Evolutionary conservation across 2,113 vertebrate species (phyloP), one percentile per base, ranked within the genome.

Genomic region (Odontophorus gujanensis): DNA sequence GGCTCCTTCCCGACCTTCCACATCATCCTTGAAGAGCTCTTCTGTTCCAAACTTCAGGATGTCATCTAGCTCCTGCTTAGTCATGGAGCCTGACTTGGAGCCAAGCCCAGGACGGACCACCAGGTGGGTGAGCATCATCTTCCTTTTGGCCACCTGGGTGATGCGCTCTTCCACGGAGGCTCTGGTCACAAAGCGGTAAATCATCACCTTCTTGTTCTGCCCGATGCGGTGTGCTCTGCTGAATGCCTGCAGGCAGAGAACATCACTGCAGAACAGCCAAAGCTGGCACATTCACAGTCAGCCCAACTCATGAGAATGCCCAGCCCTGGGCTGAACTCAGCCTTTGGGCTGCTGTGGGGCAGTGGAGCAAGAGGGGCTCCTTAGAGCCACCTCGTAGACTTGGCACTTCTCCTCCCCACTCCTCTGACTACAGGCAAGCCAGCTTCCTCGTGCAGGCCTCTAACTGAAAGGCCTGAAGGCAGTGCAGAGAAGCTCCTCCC

Each of bases 41-140:
- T 99, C 99, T 0, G 99, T 99, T 91, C 99, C 99, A 4, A 99
- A 99, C 97, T 99, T 99, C 71, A 99, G 98, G 96, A 99, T 99
- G 97, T 99, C 99, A 0, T 99, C 99, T 96, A 99, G 97, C 96
- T 99, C 99, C 82, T 99, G 99, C 95, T 99, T 99, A 92, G 99
- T 99, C 99, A 99, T 99, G 93, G 99, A 99, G 55, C 99, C 99
- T 0, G 99, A 99, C 97, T 99, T 99, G 95, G 99, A 99, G 91
- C 99, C 99, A 0, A 99, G 97, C 71, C 99, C 99, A 0, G 99
- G 99, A 21, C 99, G 98, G 32, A 99, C 99, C 65, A 99, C 99
- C 78, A 99, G 97, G 92, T 99, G 99, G 2, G 99, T 99, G 81
- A 99, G 97, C 99, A 99, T 99, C 99, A 99, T 99, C 98, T 99